These are phyloP conservation scores for Vombatus ursinus DNA, from an alignment of 2,113 vertebrate species.

Conservation along the genomic window DNA sequence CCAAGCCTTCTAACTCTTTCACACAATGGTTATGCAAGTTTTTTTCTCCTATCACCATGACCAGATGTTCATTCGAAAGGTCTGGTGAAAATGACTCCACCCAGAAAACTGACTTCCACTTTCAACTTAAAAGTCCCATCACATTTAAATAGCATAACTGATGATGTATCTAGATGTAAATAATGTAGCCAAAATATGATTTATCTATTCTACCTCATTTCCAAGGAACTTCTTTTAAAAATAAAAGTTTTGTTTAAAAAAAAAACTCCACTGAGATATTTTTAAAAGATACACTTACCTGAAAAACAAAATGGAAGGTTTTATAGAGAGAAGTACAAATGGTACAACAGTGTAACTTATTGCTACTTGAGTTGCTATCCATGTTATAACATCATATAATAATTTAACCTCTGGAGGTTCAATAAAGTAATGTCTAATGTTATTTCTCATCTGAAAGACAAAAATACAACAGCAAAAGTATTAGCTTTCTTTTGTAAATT, in stretches of 20 bases:
- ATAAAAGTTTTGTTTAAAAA: not conserved
- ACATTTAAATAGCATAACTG: not conserved
- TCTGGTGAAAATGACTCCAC: not conserved
- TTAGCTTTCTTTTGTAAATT: too few species aligned
- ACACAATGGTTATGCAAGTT: not conserved
- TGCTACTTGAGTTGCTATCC: slow-evolving; percentile 92
- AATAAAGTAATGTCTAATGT: slow-evolving; percentile 92
- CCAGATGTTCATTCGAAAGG: not conserved
- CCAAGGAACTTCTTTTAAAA: not conserved
- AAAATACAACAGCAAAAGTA: slow-evolving; percentile 1
- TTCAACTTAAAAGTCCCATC: not conserved
- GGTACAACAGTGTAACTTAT: slow-evolving; percentile 97
- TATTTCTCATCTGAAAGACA: slow-evolving; percentile 91
- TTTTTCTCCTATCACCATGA: not conserved
- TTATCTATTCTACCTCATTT: not conserved
- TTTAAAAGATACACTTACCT: slow-evolving; percentile 83
- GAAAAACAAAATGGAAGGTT: slow-evolving; percentile 94
- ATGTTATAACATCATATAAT: slow-evolving; percentile 93
- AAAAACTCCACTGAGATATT: not conserved
- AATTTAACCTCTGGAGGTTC: slow-evolving; percentile 87
- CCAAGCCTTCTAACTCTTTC: not conserved
- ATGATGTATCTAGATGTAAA: not conserved
- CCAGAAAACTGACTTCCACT: not conserved
- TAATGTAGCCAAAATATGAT: not conserved
- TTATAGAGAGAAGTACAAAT: slow-evolving; percentile 94